Conservation (phyloP, 2,797 vertebrate genomes). For the Chaetophractus vellerosus region DNA sequence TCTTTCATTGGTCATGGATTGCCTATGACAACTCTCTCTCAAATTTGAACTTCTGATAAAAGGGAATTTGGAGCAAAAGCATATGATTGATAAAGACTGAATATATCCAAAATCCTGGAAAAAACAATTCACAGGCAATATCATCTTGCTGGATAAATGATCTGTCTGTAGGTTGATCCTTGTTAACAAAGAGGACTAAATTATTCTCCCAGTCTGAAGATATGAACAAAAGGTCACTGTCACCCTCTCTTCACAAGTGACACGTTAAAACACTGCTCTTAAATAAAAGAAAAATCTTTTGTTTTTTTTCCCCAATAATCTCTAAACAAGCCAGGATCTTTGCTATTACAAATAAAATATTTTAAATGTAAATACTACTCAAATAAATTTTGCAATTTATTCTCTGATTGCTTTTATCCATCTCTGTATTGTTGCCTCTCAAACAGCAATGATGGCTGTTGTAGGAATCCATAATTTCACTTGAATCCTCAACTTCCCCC, state of each 20-base stretch:
- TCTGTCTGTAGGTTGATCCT: not conserved
- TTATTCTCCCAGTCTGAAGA: not conserved
- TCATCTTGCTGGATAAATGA: not conserved
- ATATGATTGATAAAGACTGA: not conserved
- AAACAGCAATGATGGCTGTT: not conserved
- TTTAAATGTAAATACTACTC: not conserved
- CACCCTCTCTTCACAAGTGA: not conserved
- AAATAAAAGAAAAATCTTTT: not conserved
- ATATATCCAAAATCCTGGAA: not conserved
- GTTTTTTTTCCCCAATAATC: not conserved
- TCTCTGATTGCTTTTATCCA: not conserved
- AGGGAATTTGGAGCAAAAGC: not conserved
- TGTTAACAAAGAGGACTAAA: not conserved
- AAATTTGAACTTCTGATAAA: not conserved
- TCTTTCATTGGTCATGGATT: not conserved
- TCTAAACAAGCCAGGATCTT: not conserved
- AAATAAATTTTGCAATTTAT: not conserved
- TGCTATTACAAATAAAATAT: not conserved
- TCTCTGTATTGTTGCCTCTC: not conserved
- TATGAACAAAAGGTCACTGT: not conserved
- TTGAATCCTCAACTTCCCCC: not conserved
- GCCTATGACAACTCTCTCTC: not conserved
- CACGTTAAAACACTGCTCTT: not conserved
- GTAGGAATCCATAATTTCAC: not conserved
- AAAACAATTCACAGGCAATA: not conserved